Evolutionary conservation across 2,888 invertebrate species (phyloP), one percentile per base, ranked within the genome.

Genomic region (Acleris holmiana): DNA sequence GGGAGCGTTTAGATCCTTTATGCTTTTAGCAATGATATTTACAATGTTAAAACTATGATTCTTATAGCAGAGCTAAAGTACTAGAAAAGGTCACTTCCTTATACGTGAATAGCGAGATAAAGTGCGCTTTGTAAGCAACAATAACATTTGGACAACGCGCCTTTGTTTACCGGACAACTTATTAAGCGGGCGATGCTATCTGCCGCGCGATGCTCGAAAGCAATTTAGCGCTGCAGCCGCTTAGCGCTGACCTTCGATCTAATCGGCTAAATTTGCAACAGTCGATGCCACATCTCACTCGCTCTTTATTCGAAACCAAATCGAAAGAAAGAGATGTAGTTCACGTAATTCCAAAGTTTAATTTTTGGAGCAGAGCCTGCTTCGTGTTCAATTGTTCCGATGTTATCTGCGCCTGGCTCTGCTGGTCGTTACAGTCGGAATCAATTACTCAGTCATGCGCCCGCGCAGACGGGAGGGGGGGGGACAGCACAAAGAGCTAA

Each of bases 381-480:
- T 35, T 35, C 13, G 35, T 35, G 58, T 63, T 51, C 64, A 54
- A 63, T 63, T 63, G 64, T 64, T 64, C 64, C 58, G 64, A 64
- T 64, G 64, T 50, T 64, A 64, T 64, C 60, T 25, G 51, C 59
- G 61, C 54, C 54, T 58, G 65, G 46, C 47, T 75, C 51, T 56
- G 62, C 56, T 41, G 64, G 48, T 64, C 72, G 61, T 64, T 57
- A 50, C 29, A 56, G 49, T 50, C 64, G 67, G 54, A 64, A 64
- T 64, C 64, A 64, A 64, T 64, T 64, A 64, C 64, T 64, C 64
- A 59, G 64, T 59, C 64, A 68, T 71, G 76, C 75, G 74, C 68
- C 59, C 58, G 72, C 68, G 71, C 74, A 41, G 50, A 35, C 35
- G 21, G 10, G 46, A 57, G 56, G 62, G 48, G 13, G 15, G 8